Evolutionary conservation across 2,797 vertebrate genomes (phyloP).

Genomic region (Sebastes baramenuke): DNA sequence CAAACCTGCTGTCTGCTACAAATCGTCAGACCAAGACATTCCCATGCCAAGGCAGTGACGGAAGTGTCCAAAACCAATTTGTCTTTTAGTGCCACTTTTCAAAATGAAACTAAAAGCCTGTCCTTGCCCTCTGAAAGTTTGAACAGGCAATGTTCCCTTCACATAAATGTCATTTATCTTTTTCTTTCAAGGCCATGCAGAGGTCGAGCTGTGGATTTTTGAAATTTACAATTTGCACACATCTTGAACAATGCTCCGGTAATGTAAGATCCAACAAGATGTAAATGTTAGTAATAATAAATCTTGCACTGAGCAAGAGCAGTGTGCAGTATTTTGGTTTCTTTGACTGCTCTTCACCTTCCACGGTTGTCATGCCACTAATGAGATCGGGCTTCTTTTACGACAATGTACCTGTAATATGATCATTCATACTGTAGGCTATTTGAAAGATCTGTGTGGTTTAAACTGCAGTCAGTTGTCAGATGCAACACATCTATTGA

Average conservation of each 20-base stretch:
- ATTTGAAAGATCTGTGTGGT: background rate
- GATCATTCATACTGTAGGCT: background rate
- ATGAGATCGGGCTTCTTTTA: background rate
- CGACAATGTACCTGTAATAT: background rate
- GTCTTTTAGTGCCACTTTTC: background rate
- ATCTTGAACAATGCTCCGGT: background rate
- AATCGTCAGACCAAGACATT: background rate
- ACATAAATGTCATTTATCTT: constrained; percentile 13
- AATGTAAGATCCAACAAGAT: background rate
- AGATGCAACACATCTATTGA: background rate
- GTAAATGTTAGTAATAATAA: background rate
- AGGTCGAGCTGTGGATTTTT: background rate
- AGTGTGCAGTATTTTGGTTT: background rate
- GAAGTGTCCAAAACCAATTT: constrained; percentile 1
- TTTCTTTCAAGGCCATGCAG: background rate
- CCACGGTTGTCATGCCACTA: background rate
- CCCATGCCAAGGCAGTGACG: background rate
- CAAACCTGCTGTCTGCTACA: constrained; percentile 34
- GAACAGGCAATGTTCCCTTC: background rate
- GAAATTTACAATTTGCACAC: background rate
- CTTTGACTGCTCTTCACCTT: background rate
- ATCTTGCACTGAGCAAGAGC: background rate
- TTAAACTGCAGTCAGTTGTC: background rate
- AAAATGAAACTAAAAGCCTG: background rate
- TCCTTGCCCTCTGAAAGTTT: background rate